phyloP scores from a whole-genome alignment of 53 echinoderm and acorn worm genomes.

The Paelopatides confundens region DNA sequence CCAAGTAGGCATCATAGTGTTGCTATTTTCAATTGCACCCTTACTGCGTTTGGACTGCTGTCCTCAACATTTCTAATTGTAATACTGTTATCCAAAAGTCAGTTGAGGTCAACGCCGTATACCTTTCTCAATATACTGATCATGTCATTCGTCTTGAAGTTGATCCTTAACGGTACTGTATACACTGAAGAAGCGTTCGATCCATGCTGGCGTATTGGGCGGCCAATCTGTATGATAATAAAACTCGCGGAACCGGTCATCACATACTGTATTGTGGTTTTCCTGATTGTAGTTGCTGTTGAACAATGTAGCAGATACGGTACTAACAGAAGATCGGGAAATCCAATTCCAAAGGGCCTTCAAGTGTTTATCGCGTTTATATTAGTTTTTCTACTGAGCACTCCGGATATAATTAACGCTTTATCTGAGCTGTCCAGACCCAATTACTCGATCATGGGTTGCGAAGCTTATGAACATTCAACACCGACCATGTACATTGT shows the following conservation, averaged over 20 bases:
- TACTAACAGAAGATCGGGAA: neutral
- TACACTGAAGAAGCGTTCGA: slow-evolving; percentile 36
- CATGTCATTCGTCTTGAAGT: neutral
- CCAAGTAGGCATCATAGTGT: neutral
- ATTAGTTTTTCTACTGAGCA: neutral
- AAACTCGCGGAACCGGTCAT: slow-evolving; percentile 31
- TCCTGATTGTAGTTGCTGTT: slow-evolving; percentile 3
- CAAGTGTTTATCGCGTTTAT: neutral
- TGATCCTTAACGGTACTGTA: slow-evolving; percentile 13
- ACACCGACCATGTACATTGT: neutral
- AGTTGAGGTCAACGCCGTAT: neutral
- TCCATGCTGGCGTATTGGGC: slow-evolving; percentile 21
- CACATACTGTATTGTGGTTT: slow-evolving; percentile 4
- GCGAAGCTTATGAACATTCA: neutral
- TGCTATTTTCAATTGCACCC: neutral
- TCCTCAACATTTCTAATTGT: neutral
- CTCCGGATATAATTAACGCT: slow-evolving; percentile 21
- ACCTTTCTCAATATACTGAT: neutral
- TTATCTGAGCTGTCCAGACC: neutral
- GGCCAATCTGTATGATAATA: neutral
- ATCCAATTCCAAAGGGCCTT: neutral
- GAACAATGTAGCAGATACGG: neutral
- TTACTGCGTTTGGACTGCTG: neutral
- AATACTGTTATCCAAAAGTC: neutral
- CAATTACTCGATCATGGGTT: neutral